phyloP scores from a whole-genome alignment of 2,113 vertebrate species.

The Microtus pennsylvanicus region DNA sequence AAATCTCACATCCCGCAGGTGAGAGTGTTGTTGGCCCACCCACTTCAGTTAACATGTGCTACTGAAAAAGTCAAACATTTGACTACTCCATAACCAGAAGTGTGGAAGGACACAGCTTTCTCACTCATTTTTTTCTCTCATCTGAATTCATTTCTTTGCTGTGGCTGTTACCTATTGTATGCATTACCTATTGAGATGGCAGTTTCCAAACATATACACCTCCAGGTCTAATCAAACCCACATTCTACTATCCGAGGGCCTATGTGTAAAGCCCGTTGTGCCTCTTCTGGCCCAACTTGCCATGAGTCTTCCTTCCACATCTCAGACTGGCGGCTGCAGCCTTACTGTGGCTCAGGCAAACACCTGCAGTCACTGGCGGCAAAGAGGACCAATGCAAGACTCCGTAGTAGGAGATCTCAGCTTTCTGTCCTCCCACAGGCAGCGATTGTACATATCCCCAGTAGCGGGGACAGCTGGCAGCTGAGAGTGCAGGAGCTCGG shows the following conservation, averaged over 20 bases:
- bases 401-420: not conserved
- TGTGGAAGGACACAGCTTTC: not conserved
- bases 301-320: not conserved
- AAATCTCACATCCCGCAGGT: not conserved
- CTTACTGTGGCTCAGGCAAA: not conserved
- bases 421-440: not conserved
- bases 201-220: not conserved
- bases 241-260: not conserved
- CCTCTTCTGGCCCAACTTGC: not conserved
- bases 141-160: not conserved
- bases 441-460: not conserved
- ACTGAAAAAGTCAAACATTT: not conserved
- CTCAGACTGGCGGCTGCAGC: not conserved
- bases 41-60: not conserved
- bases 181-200: not conserved
- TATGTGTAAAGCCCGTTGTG: not conserved
- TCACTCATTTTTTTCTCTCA: not conserved
- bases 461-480: no score
- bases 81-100: not conserved
- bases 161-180: not conserved
- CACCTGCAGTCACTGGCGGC: not conserved
- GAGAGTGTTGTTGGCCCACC: not conserved
- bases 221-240: not conserved
- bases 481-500: not conserved
- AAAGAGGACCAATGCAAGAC: not conserved